Evolutionary conservation across 2,113 vertebrate genomes (phyloP).

Genomic region (Zosterops borbonicus): DNA sequence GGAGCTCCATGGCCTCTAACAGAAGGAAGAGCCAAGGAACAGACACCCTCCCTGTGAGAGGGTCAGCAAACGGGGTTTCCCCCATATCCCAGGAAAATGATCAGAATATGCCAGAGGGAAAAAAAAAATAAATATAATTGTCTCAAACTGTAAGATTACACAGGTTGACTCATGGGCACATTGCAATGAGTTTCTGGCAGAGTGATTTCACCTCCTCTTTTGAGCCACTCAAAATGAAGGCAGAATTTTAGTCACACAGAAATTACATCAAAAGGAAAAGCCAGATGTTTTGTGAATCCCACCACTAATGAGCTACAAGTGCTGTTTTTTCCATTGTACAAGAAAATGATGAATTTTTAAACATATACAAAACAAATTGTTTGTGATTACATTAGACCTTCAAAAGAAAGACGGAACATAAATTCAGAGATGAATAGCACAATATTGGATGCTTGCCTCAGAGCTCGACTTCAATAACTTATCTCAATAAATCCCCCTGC

Average conservation of each 20-base stretch:
- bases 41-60: neutral
- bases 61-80: neutral
- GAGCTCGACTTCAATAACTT: conserved; percentile 79
- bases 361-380: conserved; percentile 74
- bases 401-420: conserved; percentile 69
- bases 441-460: conserved; percentile 73
- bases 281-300: conserved; percentile 60
- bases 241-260: conserved; percentile 33
- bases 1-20: neutral
- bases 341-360: conserved; percentile 76
- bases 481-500: conserved; percentile 78
- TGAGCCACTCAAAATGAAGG: neutral
- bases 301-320: conserved; percentile 58
- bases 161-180: neutral
- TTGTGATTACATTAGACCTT: conserved; percentile 78
- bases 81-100: neutral
- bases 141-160: neutral
- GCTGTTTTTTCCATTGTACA: conserved; percentile 5
- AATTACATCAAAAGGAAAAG: conserved; percentile 64
- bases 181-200: conserved; percentile 6
- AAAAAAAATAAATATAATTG: neutral
- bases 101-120: neutral
- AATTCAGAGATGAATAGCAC: conserved; percentile 72
- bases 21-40: neutral
- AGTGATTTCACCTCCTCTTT: neutral